Evolutionary conservation across 2,888 invertebrate species (phyloP), one percentile per base, ranked within the genome.

Genomic region (Dasysyrphus albostriatus): DNA sequence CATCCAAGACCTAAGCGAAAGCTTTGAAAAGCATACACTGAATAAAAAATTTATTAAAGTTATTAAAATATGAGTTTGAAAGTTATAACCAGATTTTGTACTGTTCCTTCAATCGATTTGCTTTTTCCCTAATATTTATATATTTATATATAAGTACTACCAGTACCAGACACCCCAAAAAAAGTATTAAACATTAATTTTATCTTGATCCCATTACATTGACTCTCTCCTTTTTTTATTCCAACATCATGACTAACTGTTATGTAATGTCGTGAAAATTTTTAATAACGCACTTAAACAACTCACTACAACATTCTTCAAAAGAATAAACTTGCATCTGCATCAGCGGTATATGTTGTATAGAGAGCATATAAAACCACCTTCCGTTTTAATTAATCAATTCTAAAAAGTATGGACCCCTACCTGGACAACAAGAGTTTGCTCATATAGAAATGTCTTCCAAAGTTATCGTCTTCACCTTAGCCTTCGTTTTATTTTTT

Each of bases 381-480:
- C 72, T 79, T 83, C 49, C 39, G 67, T 78, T 79, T 83, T 79
- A 83, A 83, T 79, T 79, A 83, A 79, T 58, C 79, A 74, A 75
- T 75, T 69, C 42, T 5, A 69, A 39, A n/a, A 73, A 49, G 63
- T 61, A 39, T 32, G 65, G 74, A 78, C 78, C 83, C 78, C 83
- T 78, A 29, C 61, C 51, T 69, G 54, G n/a, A 32, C 19, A n/a
- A 47, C 56, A 65, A 44, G 65, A 47, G n/a, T 65, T 61, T 61
- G 42, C n/a, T n/a, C n/a, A 61, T 39, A 51, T 24, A 37, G 39
- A 76, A 47, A 67, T 75, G 70, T 63, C 51, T 76, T 67, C 76
- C 12, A 6, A 58, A 9, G 5, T 12, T 16, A n/a, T 69, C 49
- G 7, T 54, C 67, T 54, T 51, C 12, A 29, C 24, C 51, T 51